A percentile compares a stretch with the other conserved stretches of the same genome.
These are phyloP conservation scores for Notothenia coriiceps DNA, from an alignment of 2,113 vertebrate genomes.

Conservation along the genomic window DNA sequence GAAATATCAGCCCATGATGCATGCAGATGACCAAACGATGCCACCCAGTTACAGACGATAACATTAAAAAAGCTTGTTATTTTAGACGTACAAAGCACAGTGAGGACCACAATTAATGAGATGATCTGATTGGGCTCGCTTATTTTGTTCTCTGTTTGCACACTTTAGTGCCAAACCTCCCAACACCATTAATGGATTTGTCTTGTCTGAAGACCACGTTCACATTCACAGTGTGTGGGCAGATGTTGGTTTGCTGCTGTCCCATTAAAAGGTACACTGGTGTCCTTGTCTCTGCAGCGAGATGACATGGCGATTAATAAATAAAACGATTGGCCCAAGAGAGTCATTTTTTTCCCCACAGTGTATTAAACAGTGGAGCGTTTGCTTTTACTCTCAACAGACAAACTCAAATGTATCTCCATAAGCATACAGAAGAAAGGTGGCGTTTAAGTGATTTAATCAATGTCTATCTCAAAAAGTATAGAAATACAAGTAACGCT, in stretches of 20 bases:
- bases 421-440: slow-evolving; percentile 22
- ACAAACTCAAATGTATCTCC: slow-evolving; percentile 14
- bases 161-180: not conserved
- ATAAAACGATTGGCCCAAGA: slow-evolving; percentile 30
- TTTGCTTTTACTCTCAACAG: slow-evolving; percentile 16
- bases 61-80: slow-evolving; percentile 12
- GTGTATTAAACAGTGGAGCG: too few species aligned
- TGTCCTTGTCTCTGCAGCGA: slow-evolving; percentile 21
- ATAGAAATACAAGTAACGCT: slow-evolving; percentile 8
- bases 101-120: slow-evolving; percentile 20
- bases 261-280: slow-evolving; percentile 30
- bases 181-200: slow-evolving; percentile 41
- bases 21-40: slow-evolving; percentile 14
- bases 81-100: slow-evolving; percentile 8
- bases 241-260: slow-evolving; percentile 17
- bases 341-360: not conserved
- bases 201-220: slow-evolving; percentile 28
- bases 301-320: slow-evolving; percentile 39
- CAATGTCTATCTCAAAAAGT: not conserved
- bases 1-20: slow-evolving; percentile 23
- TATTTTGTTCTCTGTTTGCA: not conserved
- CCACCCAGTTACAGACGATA: slow-evolving; percentile 3
- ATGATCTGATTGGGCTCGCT: not conserved
- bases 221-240: slow-evolving; percentile 14
- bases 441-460: slow-evolving; percentile 41